Conservation (phyloP, 1,140 invertebrate genomes). For the Grapholita molesta region DNA sequence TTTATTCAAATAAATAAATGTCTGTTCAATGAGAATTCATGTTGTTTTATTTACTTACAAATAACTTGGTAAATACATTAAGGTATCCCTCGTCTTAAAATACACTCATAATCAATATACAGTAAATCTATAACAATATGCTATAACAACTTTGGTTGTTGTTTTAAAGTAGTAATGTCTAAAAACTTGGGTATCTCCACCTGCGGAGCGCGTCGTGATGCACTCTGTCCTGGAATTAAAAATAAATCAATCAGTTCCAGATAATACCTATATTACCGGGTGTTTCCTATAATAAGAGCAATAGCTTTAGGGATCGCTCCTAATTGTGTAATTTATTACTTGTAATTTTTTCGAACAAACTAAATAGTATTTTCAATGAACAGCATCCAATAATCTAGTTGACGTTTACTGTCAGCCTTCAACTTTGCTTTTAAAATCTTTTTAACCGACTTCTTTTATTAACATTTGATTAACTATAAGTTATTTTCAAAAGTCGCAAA, state of each 20-base stretch:
- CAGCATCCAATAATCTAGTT: too few species aligned
- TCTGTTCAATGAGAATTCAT: conserved; percentile 57
- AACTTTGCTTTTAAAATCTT: too few species aligned
- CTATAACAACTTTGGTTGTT: conserved; percentile 82
- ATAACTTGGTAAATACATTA: conserved; percentile 8
- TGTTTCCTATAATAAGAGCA: too few species aligned
- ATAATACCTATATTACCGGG: too few species aligned
- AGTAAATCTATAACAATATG: conserved; percentile 26
- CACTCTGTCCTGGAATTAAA: conserved; percentile 38
- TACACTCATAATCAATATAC: not conserved
- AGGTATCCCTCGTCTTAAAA: conserved; percentile 4
- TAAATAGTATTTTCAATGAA: too few species aligned
- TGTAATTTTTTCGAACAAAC: too few species aligned
- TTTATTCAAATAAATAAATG: conserved; percentile 65
- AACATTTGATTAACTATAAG: too few species aligned
- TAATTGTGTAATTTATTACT: too few species aligned
- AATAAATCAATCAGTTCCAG: conserved; percentile 29
- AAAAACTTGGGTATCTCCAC: conserved; percentile 79
- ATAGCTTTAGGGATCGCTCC: too few species aligned
- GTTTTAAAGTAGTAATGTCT: conserved; percentile 82
- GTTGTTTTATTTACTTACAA: conserved; percentile 42
- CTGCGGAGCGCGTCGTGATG: conserved; percentile 27
- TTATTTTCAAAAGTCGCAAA: too few species aligned
- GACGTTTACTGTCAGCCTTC: too few species aligned
- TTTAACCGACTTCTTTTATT: too few species aligned